Percentiles rank a stretch among this genome's conserved stretches.
Conservation (phyloP, 2,888 invertebrate species). For the Chromoteleia sp. region DNA sequence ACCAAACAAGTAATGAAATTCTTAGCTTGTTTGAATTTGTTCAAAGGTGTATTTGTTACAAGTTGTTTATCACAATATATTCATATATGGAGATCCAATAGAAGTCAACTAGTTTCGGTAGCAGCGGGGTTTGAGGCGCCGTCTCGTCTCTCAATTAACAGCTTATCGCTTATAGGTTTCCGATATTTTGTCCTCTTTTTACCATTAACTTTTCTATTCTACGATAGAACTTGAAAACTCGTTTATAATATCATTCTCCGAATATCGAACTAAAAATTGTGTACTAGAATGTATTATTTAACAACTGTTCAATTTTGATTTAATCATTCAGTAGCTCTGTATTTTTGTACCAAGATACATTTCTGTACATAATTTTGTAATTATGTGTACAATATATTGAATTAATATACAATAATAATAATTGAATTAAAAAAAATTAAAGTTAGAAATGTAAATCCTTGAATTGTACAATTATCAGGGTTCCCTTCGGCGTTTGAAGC, state of each 20-base stretch:
- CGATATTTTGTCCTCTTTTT: conserved; percentile 78
- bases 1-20: neutral
- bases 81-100: conserved; percentile 64
- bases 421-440: neutral
- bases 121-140: conserved; percentile 73
- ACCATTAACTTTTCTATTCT: conserved; percentile 65
- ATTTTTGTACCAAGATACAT: no score
- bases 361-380: no score
- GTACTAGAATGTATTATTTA: no score
- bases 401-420: no score
- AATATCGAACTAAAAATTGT: neutral
- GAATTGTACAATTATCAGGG: conserved; percentile 32
- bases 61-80: conserved; percentile 29
- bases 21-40: neutral
- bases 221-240: neutral
- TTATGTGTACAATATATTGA: no score
- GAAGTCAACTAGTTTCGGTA: conserved; percentile 57
- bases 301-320: no score
- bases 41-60: neutral
- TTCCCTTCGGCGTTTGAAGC: conserved; percentile 40
- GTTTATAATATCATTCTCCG: neutral
- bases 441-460: conserved; percentile 29
- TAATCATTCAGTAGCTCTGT: no score
- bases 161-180: conserved; percentile 83
- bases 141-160: conserved; percentile 83